Evolutionary conservation across 2,888 invertebrate genomes (phyloP), one percentile per base, ranked within the genome.

Genomic region (Petrolisthes cinctipes): DNA sequence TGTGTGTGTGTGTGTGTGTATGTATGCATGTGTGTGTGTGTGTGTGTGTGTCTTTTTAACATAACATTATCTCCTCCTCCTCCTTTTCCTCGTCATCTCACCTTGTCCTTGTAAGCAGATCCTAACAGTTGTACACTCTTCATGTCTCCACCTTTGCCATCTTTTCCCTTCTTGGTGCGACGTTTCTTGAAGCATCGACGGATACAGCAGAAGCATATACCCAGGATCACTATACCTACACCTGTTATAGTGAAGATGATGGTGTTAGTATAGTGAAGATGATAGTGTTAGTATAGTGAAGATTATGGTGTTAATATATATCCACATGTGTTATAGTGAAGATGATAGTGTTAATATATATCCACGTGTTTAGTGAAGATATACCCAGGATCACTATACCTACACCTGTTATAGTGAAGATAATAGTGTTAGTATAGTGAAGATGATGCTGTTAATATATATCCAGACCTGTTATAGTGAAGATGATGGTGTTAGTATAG

Each of bases 41-140:
- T 82, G 71, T n/a, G 53, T n/a, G 9, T 53, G 11, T 83, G n/a
- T n/a, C n/a, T n/a, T n/a, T n/a, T n/a, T n/a, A n/a, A n/a, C n/a
- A n/a, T n/a, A n/a, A n/a, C n/a, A n/a, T n/a, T n/a, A n/a, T n/a
- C n/a, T n/a, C 56, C 53, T 56, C 5, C 14, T 53, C n/a, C 54
- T 17, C 57, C 14, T 17, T 23, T 6, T 79, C 57, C 14, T 80
- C 57, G 2, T 5, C n/a, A 1, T 53, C 85, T 82, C 95, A 98
- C 98, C 96, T 98, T 98, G 94, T 99, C 98, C 94, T 99, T 99
- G 95, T 98, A 98, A 90, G 98, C 97, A 92, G 97, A 97, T 92
- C 98, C 98, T 92, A 99, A 95, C 88, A 99, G 95, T 93, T 98
- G 98, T 92, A 99, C 98, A 93, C 97, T 97, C 94, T 98, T 98